Percentiles rank a stretch among this genome's conserved stretches.
These are phyloP conservation scores for Pseudopipra pipra DNA, from an alignment of 2,113 vertebrate genomes.

Conservation along the genomic window DNA sequence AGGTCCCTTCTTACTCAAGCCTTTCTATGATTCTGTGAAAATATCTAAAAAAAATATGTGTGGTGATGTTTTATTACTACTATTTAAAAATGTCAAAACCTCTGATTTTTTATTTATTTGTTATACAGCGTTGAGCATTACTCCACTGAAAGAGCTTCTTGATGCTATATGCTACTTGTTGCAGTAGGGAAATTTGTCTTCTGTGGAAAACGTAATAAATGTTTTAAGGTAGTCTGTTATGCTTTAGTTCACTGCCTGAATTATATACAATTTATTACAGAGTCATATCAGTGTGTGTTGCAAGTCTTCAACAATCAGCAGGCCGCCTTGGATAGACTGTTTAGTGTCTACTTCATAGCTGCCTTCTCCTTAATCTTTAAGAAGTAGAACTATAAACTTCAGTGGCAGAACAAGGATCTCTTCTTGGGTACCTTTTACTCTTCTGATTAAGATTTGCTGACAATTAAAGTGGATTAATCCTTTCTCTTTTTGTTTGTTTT, in stretches of 20 bases:
- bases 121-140: neutral
- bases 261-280: neutral
- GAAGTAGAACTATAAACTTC: neutral
- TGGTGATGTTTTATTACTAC: neutral
- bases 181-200: neutral
- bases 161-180: neutral
- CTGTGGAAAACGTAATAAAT: neutral
- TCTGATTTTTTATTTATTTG: neutral
- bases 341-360: neutral
- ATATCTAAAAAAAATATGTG: neutral
- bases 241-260: neutral
- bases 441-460: neutral
- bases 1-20: neutral
- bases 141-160: neutral
- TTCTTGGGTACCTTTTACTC: neutral
- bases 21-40: neutral
- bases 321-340: neutral
- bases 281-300: neutral
- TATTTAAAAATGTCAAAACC: neutral
- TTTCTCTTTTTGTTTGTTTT: neutral
- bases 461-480: neutral
- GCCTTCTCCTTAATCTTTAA: neutral
- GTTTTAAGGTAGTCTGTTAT: neutral
- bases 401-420: neutral
- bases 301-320: neutral